A percentile compares a stretch with the other conserved stretches of the same genome.
phyloP scores from a whole-genome alignment of 1,140 invertebrate genomes.

The Drosophila obscura region DNA sequence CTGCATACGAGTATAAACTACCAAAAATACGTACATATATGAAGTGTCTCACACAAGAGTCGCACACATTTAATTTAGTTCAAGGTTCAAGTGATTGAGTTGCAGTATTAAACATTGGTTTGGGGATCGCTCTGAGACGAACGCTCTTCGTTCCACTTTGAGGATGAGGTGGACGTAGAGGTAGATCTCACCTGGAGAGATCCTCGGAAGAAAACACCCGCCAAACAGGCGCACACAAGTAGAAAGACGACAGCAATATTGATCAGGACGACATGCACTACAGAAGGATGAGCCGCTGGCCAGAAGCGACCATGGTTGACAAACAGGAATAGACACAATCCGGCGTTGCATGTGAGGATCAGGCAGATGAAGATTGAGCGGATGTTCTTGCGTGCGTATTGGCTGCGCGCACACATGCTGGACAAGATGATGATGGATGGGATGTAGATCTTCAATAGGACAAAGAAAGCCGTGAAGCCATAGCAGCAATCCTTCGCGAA shows the following conservation, averaged over 20 bases:
- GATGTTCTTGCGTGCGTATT: constrained; percentile 42
- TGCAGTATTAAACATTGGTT: no score
- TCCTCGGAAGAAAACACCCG: constrained; percentile 4
- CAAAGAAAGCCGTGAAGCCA: constrained; percentile 93
- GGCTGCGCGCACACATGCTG: constrained; percentile 47
- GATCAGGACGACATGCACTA: constrained; percentile 87
- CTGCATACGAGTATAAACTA: no score
- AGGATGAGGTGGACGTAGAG: no score
- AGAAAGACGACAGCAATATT: constrained; percentile 80
- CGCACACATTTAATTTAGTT: no score
- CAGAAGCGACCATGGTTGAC: constrained; percentile 94
- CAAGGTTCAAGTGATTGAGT: no score
- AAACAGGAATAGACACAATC: constrained; percentile 91
- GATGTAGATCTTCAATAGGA: constrained; percentile 93
- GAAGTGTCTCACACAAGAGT: no score
- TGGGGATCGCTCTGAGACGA: no score
- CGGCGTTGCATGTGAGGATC: constrained; percentile 91
- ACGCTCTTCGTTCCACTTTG: background rate
- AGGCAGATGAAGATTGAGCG: constrained; percentile 87
- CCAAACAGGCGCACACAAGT: constrained; percentile 28
- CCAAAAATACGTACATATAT: no score
- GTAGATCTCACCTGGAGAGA: background rate
- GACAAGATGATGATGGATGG: constrained; percentile 91
- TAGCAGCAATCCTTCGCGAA: constrained; percentile 96
- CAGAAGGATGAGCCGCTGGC: constrained; percentile 94